Base-by-base conservation (phyloP, 2,888 invertebrate genomes). In the Malthinus seriepunctatus region DNA sequence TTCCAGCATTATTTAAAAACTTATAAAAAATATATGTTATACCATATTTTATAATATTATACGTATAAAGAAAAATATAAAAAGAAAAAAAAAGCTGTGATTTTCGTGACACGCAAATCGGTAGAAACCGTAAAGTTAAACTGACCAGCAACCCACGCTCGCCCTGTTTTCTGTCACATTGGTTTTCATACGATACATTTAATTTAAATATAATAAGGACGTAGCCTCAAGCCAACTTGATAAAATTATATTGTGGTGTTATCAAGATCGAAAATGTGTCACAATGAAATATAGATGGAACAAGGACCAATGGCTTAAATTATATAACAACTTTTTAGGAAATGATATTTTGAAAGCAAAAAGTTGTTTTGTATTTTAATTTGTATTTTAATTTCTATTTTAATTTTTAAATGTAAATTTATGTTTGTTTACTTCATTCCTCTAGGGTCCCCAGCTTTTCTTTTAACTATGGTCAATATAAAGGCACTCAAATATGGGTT, bases 151-250 rank as follows among this genome's bases (percentile, higher is more conserved):
- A 62, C 71, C 71, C 72, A 71, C 71, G 69, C 71, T 64, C 71
- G 70, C 72, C 71, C 71, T 68, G 71, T 64, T 67, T 66, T 69
- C 67, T 72, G 72, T 71, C 72, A 72, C 73, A 73, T 70, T 64
- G 70, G 63, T 71, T 69, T 71, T 69, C 69, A 63, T 66, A 65
- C 64, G 70, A 71, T 71, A 70, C 65, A 69, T 67, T 70, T 69
- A 71, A 70, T 72, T 70, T 67, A 57, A 63, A 69, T 69, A 71
- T 69, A 70, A 69, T 67, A 55, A 55, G 55, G 55, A 49, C 55
- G 39, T 47, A 55, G 39, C 55, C 55, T 49, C 47, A 49, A 55
- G 49, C 42, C 10, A 33, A 55, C 23, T 33, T 49, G 49, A 55
- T 55, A 55, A 54, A 55, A 35, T 47, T 44, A 35, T 48, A 39